Percentiles rank a stretch among this genome's conserved stretches.
Conservation (phyloP, 2,797 vertebrate species). For the Cynopterus sphinx region DNA sequence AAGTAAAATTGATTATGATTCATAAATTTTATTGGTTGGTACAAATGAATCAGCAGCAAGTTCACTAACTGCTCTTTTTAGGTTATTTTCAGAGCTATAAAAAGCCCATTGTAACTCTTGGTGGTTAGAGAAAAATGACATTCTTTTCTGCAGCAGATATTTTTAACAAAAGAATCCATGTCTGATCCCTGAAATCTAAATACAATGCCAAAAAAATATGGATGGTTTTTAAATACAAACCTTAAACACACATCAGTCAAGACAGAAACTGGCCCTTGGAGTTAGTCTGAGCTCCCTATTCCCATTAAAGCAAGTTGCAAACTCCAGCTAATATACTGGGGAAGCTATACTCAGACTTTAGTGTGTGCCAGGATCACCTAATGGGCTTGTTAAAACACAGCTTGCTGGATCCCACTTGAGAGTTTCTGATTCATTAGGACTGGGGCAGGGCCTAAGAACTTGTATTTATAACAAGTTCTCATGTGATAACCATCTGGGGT, state of each 20-base stretch:
- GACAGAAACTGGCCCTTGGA: not conserved
- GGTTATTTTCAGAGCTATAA: slow-evolving; percentile 55
- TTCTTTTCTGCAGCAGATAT: slow-evolving; percentile 16
- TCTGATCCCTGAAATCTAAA: slow-evolving; percentile 19
- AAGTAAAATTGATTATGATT: slow-evolving; percentile 29
- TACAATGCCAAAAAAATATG: not conserved
- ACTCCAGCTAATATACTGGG: not conserved
- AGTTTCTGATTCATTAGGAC: not conserved
- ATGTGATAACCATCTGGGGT: not conserved
- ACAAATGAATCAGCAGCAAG: slow-evolving; percentile 47
- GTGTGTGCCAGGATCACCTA: not conserved
- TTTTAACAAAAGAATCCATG: slow-evolving; percentile 42
- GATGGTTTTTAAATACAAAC: not conserved
- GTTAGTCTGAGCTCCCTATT: not conserved
- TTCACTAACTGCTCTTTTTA: slow-evolving; percentile 40
- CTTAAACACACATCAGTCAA: not conserved
- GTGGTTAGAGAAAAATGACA: slow-evolving; percentile 24
- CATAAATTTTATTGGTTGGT: slow-evolving; percentile 50
- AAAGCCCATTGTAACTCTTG: slow-evolving; percentile 37
- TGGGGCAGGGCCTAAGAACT: not conserved
- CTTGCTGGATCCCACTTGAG: not conserved
- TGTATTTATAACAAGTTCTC: not conserved
- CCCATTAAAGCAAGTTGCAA: not conserved
- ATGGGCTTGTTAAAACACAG: not conserved
- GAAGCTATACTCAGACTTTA: not conserved